Evolutionary conservation across 2,113 vertebrate species (phyloP), one percentile per base, ranked within the genome.

Genomic region (Pardalotus punctatus): DNA sequence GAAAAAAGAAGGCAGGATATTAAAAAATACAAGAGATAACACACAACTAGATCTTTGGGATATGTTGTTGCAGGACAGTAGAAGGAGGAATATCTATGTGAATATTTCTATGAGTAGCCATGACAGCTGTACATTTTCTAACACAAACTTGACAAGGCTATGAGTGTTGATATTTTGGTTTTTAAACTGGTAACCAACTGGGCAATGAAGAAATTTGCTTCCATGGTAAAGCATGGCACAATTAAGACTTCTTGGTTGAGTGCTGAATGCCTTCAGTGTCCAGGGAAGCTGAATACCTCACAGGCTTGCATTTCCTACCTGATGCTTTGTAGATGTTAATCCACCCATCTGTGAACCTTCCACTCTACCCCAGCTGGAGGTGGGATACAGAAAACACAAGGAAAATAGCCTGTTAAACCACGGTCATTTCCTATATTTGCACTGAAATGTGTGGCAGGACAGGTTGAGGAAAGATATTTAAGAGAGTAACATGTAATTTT

Each of bases 381-480:
- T 72, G 61, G 87, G 51, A 38, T 5, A 11, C 33, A 62, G 47
- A 74, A 77, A 83, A 28, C 36, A 24, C 35, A 50, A 42, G 42
- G 43, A 92, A 47, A 72, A 43, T 14, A 43, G 36, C n/a, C 20
- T 23, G 24, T 38, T 22, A 53, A 57, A n/a, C 27, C 54, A 18
- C 0, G 0, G 35, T 10, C 14, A 28, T 43, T 67, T 47, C 40
- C 5, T 28, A 6, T 8, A 2, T 11, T 67, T 65, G n/a, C 15
- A 36, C 62, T 65, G 72, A 51, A 51, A 83, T 6, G 5, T 45
- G n/a, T 60, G 22, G 7, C 25, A 31, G 42, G 27, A 61, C 42
- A 83, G 28, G 47, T 28, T 40, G 51, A 50, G 25, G 38, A 33
- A 60, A 40, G 17, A 5, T 15, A 17, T 48, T 70, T 35, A 45